Evolutionary conservation across 2,797 vertebrate species (phyloP), one percentile per base, ranked within the genome.

Genomic region (Sebastes itinus): DNA sequence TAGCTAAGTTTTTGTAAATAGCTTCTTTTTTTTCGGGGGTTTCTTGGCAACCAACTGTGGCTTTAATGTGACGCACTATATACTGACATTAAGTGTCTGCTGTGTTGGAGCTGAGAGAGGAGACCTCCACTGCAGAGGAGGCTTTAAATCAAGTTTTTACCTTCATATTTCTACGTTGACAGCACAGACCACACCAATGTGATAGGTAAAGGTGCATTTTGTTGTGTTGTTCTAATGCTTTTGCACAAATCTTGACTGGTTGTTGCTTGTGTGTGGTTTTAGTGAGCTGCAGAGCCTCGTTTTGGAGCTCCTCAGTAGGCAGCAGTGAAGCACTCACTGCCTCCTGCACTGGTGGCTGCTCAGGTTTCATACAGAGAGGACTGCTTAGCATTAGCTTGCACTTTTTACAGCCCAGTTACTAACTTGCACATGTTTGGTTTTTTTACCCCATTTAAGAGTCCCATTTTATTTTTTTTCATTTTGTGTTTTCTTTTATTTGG

Each of bases 51-150:
- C 89, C 89, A 92, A 92, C 93, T 93, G 92, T 93, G 87, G 90
- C 91, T 92, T 94, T 87, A 89, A 92, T 64, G 91, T 94, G 94
- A 94, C 94, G 92, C 90, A 92, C 92, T 79, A 77, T 4, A 65
- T 38, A 38, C 82, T 82, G 89, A 90, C 85, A 87, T 86, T 80
- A 61, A 38, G 35, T 38, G 35, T 38, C 74, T 76, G 81, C 79
- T 7, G 79, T 63, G 81, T 74, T 65, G 78, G 70, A 85, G 88
- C 83, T 81, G 88, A 92, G 35, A 38, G 35, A 38, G 35, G 35
- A 38, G 35, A 38, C 35, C 38, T 16, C 38, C 38, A 20, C 89
- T 90, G 92, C 91, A 86, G 89, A 90, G 72, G 77, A 90, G 72
- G 77, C 78, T 83, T 72, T 72, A 54, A 72, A 81, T 82, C 86